These are phyloP conservation scores for Molossus alvarezi DNA, from an alignment of 2,797 vertebrate genomes.

Conservation along the genomic window DNA sequence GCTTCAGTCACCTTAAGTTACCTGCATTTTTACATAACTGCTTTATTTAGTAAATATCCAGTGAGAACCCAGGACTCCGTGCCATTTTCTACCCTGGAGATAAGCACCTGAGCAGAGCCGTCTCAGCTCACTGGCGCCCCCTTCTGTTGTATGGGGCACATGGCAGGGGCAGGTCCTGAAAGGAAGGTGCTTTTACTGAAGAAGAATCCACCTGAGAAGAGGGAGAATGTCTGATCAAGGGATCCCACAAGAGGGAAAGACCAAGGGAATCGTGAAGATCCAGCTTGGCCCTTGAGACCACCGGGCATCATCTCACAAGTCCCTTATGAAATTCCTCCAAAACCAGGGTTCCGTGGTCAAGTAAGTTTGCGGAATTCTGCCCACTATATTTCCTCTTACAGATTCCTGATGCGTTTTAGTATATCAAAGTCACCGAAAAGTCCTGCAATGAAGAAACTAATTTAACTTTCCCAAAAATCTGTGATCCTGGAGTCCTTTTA, in stretches of 20 bases:
- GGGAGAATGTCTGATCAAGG: background rate
- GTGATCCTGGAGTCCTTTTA: background rate
- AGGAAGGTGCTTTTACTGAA: background rate
- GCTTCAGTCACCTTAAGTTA: background rate
- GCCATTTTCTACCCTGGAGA: background rate
- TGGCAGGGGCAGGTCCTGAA: background rate
- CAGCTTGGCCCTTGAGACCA: background rate
- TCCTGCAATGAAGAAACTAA: background rate
- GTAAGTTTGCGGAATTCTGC: background rate
- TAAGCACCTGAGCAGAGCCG: background rate
- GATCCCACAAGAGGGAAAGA: background rate
- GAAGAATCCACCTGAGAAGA: background rate
- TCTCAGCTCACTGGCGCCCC: background rate
- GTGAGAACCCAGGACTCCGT: accelerated
- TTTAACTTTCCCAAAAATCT: background rate
- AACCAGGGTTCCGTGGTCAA: background rate
- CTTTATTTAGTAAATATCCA: background rate
- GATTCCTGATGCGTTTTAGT: background rate
- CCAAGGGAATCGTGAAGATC: background rate
- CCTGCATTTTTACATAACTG: background rate
- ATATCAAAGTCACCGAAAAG: background rate
- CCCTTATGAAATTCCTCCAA: background rate
- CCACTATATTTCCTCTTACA: background rate
- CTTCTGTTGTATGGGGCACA: background rate
- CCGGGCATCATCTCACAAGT: background rate